These are phyloP conservation scores for Gymnothorax reevesii DNA, from an alignment of 2,797 vertebrate species.

Conservation along the genomic window DNA sequence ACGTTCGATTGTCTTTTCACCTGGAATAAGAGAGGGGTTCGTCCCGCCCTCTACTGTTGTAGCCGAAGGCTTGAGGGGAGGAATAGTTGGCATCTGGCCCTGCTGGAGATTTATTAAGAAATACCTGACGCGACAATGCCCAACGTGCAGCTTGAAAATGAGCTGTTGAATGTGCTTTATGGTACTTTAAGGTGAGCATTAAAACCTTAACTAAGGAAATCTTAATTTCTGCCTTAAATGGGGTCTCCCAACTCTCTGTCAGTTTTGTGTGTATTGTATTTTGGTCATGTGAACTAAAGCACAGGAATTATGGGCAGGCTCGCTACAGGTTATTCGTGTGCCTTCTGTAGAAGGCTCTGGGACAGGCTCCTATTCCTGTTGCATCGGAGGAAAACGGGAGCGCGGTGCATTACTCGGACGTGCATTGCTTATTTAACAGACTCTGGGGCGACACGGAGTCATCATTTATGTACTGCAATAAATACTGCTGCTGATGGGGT, in stretches of 20 bases:
- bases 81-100: background rate
- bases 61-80: background rate
- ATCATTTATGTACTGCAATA: background rate
- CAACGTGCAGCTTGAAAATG: background rate
- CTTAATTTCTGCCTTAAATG: background rate
- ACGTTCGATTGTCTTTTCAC: background rate
- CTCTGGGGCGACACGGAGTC: background rate
- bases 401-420: background rate
- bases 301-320: background rate
- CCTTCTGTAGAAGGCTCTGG: background rate
- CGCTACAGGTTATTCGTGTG: background rate
- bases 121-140: background rate
- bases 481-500: background rate
- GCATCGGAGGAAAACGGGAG: background rate
- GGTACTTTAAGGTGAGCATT: background rate
- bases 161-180: background rate
- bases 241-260: background rate
- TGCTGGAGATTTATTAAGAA: background rate
- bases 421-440: slow-evolving; percentile 2
- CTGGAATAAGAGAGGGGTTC: background rate
- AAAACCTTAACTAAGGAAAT: background rate
- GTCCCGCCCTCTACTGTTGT: background rate
- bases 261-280: background rate
- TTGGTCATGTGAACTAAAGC: background rate
- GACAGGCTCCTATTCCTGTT: background rate